Evolutionary conservation across 2,888 invertebrate species (phyloP).

Genomic region (Cheilosia vulpina): DNA sequence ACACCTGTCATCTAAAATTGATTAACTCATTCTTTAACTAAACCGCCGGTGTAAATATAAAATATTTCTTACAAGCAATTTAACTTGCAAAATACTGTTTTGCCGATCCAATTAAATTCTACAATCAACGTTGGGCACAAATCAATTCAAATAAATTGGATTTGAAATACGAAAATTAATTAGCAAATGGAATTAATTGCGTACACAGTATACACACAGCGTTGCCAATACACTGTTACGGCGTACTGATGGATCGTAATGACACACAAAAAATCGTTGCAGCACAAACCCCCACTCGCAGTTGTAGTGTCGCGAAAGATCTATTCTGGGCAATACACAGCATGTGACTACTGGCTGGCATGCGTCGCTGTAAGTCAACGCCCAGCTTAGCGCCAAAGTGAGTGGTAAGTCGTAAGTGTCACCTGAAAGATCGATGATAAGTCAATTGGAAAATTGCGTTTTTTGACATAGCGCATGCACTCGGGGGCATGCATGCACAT

Average conservation of each 20-base stretch:
- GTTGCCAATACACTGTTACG: conserved; percentile 1
- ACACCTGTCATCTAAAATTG: conserved; percentile 8
- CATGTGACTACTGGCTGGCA: not conserved
- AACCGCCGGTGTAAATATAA: not conserved
- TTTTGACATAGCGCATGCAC: conserved; percentile 5
- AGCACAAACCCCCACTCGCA: not conserved
- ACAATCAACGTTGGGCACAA: conserved; percentile 8
- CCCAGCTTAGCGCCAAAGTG: conserved; percentile 18
- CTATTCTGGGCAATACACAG: not conserved
- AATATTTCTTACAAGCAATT: conserved; percentile 1
- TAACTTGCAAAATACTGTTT: conserved; percentile 13
- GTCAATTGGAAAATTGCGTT: conserved; percentile 34
- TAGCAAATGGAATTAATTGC: conserved; percentile 36
- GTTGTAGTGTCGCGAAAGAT: not conserved
- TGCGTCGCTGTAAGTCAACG: conserved; percentile 12
- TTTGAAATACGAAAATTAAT: conserved; percentile 18
- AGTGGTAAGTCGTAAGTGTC: conserved; percentile 28
- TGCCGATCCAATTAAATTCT: conserved; percentile 11
- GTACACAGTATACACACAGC: not conserved
- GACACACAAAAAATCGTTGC: conserved; percentile 24
- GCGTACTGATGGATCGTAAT: conserved; percentile 34
- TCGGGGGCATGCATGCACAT: not conserved
- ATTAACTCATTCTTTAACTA: conserved; percentile 9
- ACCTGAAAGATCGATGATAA: conserved; percentile 44
- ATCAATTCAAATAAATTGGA: conserved; percentile 7